Conservation (phyloP, 2,888 invertebrate genomes). For the Tetramorium bicarinatum region DNA sequence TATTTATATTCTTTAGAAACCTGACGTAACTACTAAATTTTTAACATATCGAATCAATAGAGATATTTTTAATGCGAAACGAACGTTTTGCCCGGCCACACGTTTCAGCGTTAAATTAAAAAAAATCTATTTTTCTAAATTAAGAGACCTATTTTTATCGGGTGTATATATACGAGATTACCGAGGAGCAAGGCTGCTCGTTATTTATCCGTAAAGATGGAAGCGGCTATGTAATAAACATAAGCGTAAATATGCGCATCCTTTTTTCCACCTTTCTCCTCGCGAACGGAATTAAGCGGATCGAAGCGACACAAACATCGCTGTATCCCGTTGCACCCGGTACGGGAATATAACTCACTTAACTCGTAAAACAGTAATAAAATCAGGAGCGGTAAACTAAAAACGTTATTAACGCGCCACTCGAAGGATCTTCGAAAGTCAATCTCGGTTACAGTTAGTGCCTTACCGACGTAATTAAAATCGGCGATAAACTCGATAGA, state of each 20-base stretch:
- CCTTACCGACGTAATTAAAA: conserved; percentile 18
- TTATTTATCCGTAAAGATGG: conserved; percentile 45
- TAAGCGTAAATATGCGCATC: conserved; percentile 18
- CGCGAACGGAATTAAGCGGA: background rate
- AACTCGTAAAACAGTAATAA: conserved; percentile 5
- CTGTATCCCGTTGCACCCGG: background rate
- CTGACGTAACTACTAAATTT: background rate
- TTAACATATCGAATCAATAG: background rate
- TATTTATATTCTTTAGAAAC: conserved; percentile 6
- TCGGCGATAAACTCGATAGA: conserved; percentile 10
- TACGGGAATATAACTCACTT: background rate
- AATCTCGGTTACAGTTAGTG: background rate
- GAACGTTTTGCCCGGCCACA: background rate
- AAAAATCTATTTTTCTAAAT: conserved; percentile 44
- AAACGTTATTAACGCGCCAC: background rate
- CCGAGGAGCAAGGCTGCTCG: conserved; percentile 13
- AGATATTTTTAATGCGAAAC: conserved; percentile 31
- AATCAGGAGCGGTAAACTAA: background rate
- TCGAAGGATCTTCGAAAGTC: conserved; percentile 19
- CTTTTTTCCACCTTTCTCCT: conserved; percentile 25
- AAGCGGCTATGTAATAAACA: conserved; percentile 41
- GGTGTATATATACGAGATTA: background rate
- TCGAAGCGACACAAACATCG: conserved; percentile 9
- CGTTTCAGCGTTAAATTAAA: conserved; percentile 25
- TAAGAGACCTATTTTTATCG: conserved; percentile 42